Evolutionary conservation across 2,113 vertebrate species (phyloP), one percentile per base, ranked within the genome.

Genomic region (Eolophus roseicapilla): DNA sequence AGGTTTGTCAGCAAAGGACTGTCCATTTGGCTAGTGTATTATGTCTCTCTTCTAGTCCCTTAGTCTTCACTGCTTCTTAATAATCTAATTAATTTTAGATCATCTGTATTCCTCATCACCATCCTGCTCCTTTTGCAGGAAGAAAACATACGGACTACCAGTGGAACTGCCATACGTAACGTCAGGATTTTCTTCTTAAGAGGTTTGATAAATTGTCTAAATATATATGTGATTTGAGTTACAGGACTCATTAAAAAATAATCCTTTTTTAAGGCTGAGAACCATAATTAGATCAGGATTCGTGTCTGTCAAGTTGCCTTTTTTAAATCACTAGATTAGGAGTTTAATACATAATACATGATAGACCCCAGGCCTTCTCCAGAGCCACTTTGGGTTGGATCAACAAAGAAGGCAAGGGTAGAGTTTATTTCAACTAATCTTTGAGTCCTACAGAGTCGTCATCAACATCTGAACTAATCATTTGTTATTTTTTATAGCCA

Each of bases 211-310:
- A 92, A 95, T 94, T 95, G 91, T 92, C 93, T 94, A 96, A 96
- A 95, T 80, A 96, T 87, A 93, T 91, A 94, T 67, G 37, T 83
- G 35, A 73, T 95, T 96, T 96, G 71, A 96, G 76, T 92, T 92
- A 88, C 71, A 64, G 82, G 92, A 88, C 69, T 96, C 92, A 94
- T 96, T 93, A 94, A 96, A 94, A 90, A 95, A 77, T 88, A 97
- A 97, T 94, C 82, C 83, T 86, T 95, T 95, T 92, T 88, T 94
- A 88, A 95, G 77, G 77, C 39, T 91, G 83, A 91, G 94, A 94
- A 95, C 62, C 37, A 44, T 96, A 95, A 94, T 94, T 97, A 96
- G 83, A 96, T 95, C 83, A 95, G 92, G 86, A 89, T 92, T 96
- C 43, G 29, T 95, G 92, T 92, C 94, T 82, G 91, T 96, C 96